Evolutionary conservation across 2,113 vertebrate genomes (phyloP).

Genomic region (Raja brachyura): DNA sequence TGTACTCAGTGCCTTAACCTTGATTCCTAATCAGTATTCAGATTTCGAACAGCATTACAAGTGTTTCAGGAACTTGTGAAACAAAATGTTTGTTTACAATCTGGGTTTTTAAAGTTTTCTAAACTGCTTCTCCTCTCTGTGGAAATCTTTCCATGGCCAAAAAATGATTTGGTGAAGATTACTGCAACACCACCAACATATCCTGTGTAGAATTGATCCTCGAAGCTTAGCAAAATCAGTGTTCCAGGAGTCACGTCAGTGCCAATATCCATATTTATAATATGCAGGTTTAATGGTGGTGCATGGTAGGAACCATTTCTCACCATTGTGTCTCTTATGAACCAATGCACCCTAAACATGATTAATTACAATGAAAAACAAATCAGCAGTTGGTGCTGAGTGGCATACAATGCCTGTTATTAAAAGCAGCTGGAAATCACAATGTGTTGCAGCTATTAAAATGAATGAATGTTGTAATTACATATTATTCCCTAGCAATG

Average conservation of each 20-base stretch:
- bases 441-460: conserved; percentile 25
- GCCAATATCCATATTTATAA: background rate
- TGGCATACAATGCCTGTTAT: background rate
- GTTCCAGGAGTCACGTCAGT: background rate
- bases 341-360: background rate
- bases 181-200: background rate
- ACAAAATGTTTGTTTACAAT: background rate
- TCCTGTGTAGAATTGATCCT: background rate
- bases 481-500: background rate
- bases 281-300: background rate
- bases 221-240: background rate
- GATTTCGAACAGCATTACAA: background rate
- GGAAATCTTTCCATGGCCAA: background rate
- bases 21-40: too few relatives aligned
- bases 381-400: conserved; percentile 21
- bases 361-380: background rate
- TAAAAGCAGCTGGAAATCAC: conserved; percentile 22
- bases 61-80: background rate
- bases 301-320: background rate
- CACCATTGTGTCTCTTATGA: background rate
- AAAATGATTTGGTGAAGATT: background rate
- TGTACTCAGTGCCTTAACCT: too few relatives aligned
- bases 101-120: background rate
- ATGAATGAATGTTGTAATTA: conserved; percentile 5
- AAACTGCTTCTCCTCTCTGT: background rate